phyloP scores from a whole-genome alignment of 2,797 vertebrate species.

The Microtus agrestis region DNA sequence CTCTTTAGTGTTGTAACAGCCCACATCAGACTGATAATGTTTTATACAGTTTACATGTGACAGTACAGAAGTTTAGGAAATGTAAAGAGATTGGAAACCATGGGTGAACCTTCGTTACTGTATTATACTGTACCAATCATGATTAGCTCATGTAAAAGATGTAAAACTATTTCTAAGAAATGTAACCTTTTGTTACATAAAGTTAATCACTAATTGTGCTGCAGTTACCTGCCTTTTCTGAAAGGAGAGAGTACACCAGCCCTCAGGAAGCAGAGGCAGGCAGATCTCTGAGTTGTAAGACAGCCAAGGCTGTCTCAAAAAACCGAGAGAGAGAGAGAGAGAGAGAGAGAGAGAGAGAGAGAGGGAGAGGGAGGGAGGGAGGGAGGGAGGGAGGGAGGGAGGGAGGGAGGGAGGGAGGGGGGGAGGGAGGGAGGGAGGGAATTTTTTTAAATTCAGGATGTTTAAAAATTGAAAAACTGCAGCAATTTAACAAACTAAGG shows the following conservation, averaged over 20 bases:
- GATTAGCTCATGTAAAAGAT: background rate
- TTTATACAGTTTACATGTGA: slow-evolving; percentile 12
- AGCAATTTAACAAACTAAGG: background rate
- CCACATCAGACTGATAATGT: background rate
- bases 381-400: too few species aligned
- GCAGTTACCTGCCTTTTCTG: slow-evolving; percentile 18
- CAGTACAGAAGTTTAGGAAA: slow-evolving; percentile 37
- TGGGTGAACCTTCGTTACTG: slow-evolving; percentile 39
- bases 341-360: fast-evolving
- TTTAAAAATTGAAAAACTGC: slow-evolving; percentile 44
- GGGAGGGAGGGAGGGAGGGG: too few species aligned
- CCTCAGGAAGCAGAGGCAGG: background rate
- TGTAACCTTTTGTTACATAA: slow-evolving; percentile 6
- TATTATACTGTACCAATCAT: background rate
- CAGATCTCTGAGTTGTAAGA: background rate
- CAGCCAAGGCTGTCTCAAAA: background rate
- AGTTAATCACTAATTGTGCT: slow-evolving; percentile 5
- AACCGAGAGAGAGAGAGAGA: background rate
- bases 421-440: too few species aligned
- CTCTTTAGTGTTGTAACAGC: background rate
- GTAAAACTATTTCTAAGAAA: slow-evolving; percentile 49
- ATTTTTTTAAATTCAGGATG: slow-evolving; percentile 42
- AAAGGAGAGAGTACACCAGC: background rate
- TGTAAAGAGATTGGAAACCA: background rate
- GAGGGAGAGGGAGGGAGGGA: too few species aligned